Base-by-base conservation (phyloP, 2,113 vertebrate genomes). In the Tachuris rubrigastra region DNA sequence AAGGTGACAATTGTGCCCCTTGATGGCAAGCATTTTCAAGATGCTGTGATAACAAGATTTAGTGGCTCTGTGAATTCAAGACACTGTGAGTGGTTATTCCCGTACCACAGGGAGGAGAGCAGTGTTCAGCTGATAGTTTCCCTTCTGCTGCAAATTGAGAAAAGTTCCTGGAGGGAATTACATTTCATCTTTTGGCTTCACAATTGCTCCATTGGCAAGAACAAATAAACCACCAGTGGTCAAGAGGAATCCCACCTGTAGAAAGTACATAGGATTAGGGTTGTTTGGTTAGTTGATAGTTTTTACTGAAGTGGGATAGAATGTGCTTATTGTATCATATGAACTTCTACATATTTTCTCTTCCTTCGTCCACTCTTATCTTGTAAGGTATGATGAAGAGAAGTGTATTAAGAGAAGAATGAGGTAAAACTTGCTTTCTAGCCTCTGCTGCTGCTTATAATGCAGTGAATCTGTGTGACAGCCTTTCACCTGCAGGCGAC, bases 331-430 rank as follows among this genome's bases (percentile, higher is more conserved):
- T 95, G 19, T 67, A 35, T 65, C 28, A 27, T 92, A 85, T 90
- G 83, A 97, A 92, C 67, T 65, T 91, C 49, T 82, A 39, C 50
- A 9, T 94, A 33, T 96, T 97, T 96, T 96, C 90, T 97, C 60
- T 95, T 98, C 95, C 68, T 96, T 94, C 92, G 74, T 94, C 93
- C 82, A 20, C 93, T 97, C 97, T 97, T 98, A 97, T 91, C 95
- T 98, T 94, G 83, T 96, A 99, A 99, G 99, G 98, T 99, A 98
- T 97, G 98, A 99, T 98, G 98, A 99, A 98, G 98, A 99, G 95
- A 98, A 97, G 97, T 98, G 96, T 98, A 97, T 98, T 98, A 98
- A 98, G 96, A 98, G 98, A 98, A 98, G 98, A 97, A 98, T 98
- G 97, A 99, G 99, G 99, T 99, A 99, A 99, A 98, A 87, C 85